Evolutionary conservation across 2,888 invertebrate species (phyloP), one percentile per base, ranked within the genome.

Genomic region (Tiliacea citrago): DNA sequence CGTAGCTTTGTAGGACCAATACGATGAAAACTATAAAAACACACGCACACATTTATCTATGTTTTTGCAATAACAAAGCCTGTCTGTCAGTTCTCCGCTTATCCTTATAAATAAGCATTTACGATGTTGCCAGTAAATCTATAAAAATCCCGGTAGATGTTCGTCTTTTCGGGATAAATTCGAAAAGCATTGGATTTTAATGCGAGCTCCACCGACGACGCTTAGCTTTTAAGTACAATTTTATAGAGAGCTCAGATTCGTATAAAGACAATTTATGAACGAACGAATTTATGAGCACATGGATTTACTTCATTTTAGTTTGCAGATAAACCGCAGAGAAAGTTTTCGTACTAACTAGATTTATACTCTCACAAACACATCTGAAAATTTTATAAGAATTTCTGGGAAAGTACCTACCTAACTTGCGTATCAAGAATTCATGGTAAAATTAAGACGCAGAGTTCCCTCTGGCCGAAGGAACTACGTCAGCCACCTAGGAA

Each of bases 81-180:
- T 24, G 42, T 9, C 60, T 69, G 68, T 75, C 73, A 75, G 77
- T 78, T 69, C 75, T 70, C 58, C 29, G 60, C 61, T 84, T 60
- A 72, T 70, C 69, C 71, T 68, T 65, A 85, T 70, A 78, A 73
- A 82, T 82, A 82, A 82, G 73, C 58, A 76, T 77, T 76, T 77
- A 76, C 79, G 72, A 79, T 73, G 75, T 74, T 69, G 72, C 65
- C 67, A 74, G 78, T 83, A 82, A 83, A 85, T 82, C 66, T 79
- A 73, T 71, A 68, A 79, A 84, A 76, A 73, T 73, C 73, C 67
- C 60, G 71, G 68, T 78, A 75, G 68, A 58, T 82, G 61, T 78
- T 78, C 78, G 72, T 76, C 75, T 75, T 58, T 65, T 47, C 53
- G 58, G 67, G 65, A 76, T 85, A 70, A 76, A 76, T 73, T 72